Conservation (phyloP, 2,888 invertebrate genomes). For the Drosophila affinis region DNA sequence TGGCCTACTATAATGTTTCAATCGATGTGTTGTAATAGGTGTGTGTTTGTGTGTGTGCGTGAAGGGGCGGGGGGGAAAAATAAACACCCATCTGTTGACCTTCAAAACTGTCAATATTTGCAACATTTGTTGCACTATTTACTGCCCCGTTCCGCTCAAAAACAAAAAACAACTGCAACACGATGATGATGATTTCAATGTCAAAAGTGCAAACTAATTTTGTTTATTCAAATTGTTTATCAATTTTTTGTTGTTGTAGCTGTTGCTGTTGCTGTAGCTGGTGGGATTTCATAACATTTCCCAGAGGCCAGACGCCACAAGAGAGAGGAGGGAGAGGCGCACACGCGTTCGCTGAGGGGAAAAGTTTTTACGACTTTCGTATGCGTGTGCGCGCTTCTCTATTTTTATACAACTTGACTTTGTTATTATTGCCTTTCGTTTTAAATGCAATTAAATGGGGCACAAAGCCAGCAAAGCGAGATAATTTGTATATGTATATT, state of each 20-base stretch:
- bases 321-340: not conserved
- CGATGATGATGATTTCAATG: conserved; percentile 44
- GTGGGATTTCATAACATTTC: not conserved
- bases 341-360: conserved; percentile 1
- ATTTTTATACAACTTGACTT: conserved; percentile 36
- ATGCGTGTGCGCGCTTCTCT: conserved; percentile 18
- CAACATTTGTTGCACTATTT: conserved; percentile 9
- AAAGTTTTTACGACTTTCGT: conserved; percentile 18
- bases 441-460: conserved; percentile 30
- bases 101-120: conserved; percentile 55
- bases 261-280: conserved; percentile 3
- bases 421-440: conserved; percentile 31
- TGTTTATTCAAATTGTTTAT: conserved; percentile 38
- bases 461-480: conserved; percentile 3
- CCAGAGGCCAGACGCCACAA: not conserved
- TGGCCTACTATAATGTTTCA: not conserved
- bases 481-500: not conserved
- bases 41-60: not conserved
- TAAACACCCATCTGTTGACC: conserved; percentile 49
- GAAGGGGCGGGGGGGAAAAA: conserved; percentile 16
- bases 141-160: conserved; percentile 13
- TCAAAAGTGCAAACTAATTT: conserved; percentile 59
- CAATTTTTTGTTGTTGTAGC: conserved; percentile 21
- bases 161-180: conserved; percentile 2
- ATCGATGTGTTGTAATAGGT: not conserved